Evolutionary conservation across 2,113 vertebrate species (phyloP), one percentile per base, ranked within the genome.

Genomic region (Tetrax tetrax): DNA sequence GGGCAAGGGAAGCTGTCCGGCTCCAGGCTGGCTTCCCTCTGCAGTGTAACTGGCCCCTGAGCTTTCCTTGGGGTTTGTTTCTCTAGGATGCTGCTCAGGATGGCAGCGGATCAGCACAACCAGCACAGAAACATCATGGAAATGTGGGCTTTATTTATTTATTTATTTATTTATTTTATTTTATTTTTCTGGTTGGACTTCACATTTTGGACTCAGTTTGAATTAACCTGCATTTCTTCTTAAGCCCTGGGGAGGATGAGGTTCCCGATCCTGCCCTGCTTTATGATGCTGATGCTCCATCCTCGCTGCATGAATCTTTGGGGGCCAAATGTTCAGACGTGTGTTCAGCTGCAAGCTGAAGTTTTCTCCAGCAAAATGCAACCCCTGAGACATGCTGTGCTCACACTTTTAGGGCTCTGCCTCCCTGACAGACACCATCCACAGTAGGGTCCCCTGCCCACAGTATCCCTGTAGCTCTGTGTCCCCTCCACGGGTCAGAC

Each of bases 401-500:
- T 63, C 28, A 8, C n/a, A 12, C 7, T 4, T 0, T 4, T 0
- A 19, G 59, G 47, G 35, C 47, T 63, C 29, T 83, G 53, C 22
- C 56, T 51, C 35, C 33, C 31, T 50, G 23, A 20, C 1, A 1
- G 38, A 6, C 35, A 27, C 11, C 27, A 20, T 53, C 31, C 50
- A 18, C 1, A 0, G 9, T 5, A n/a, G 18, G 3, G 2, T 56
- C 31, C 35, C 11, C 3, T 6, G 8, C 15, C 24, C 35, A 4
- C 0, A 0, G 11, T 7, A 9, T 37, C 21, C 37, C 1, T 2
- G 28, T 10, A 9, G 9, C 19, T 87, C 22, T 29, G 60, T 5
- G 10, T 41, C 37, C 11, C 10, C 10, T 4, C 0, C 13, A 0
- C 2, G 8, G 3, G n/a, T 21, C 17, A 4, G 20, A 15, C 19